phyloP scores from a whole-genome alignment of 2,113 vertebrate genomes.

The Elephantulus edwardii region DNA sequence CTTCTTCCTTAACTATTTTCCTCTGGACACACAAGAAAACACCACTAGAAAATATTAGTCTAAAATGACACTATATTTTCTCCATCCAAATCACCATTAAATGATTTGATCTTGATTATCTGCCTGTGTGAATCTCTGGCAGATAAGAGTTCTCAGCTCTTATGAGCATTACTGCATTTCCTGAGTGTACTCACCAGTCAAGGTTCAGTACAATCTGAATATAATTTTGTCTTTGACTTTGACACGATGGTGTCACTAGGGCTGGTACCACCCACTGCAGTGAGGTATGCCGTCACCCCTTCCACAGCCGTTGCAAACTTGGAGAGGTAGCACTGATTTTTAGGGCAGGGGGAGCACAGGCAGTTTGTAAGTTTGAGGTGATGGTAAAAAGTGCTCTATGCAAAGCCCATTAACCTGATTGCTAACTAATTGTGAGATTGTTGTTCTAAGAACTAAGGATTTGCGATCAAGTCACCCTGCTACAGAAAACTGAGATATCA shows the following conservation, averaged over 20 bases:
- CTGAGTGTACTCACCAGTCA: neutral
- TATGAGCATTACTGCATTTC: neutral
- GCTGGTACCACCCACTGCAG: neutral
- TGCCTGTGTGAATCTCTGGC: neutral
- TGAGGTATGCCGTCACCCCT: too few species aligned
- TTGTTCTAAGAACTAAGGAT: too few species aligned
- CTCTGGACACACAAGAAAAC: neutral
- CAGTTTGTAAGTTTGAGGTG: too few species aligned
- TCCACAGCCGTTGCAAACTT: too few species aligned
- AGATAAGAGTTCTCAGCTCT: neutral
- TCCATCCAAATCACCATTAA: neutral
- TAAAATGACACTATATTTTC: neutral
- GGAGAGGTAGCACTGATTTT: too few species aligned
- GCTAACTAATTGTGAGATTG: too few species aligned
- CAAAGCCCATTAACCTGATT: too few species aligned
- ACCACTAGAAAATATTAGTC: neutral
- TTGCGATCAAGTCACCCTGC: too few species aligned
- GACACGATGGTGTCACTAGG: neutral
- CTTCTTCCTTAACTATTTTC: neutral
- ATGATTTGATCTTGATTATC: constrained; percentile 10
- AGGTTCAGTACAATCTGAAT: neutral
- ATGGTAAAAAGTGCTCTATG: too few species aligned
- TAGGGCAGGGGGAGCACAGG: too few species aligned
- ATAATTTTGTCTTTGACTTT: neutral
- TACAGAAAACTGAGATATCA: too few species aligned